Percentiles rank a stretch among this genome's conserved stretches.
phyloP scores from a whole-genome alignment of 2,888 invertebrate genomes.

The Horisme vitalbata region DNA sequence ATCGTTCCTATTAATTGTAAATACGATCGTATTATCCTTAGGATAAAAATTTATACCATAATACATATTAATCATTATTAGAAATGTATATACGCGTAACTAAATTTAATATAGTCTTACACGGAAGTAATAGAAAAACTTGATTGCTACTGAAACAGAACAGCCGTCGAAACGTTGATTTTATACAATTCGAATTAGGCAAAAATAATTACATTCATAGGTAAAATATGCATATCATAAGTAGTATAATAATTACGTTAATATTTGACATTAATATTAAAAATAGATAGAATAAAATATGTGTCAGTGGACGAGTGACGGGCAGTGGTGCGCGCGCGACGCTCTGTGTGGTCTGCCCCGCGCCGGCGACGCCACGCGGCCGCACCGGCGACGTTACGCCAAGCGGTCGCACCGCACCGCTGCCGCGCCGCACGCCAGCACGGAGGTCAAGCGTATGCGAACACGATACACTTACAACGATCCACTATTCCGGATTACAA shows the following conservation, averaged over 20 bases:
- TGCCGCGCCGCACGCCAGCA: slow-evolving; percentile 33
- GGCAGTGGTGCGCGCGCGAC: slow-evolving; percentile 27
- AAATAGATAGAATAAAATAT: slow-evolving; percentile 82
- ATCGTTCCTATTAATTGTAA: slow-evolving; percentile 76
- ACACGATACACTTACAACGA: slow-evolving; percentile 44
- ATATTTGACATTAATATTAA: slow-evolving; percentile 83
- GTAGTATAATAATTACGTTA: slow-evolving; percentile 80
- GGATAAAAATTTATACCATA: slow-evolving; percentile 80
- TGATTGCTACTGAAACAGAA: slow-evolving; percentile 76
- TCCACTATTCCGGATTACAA: slow-evolving; percentile 37
- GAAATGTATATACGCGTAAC: slow-evolving; percentile 80
- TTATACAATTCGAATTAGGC: slow-evolving; percentile 83
- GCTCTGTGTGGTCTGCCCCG: slow-evolving; percentile 14
- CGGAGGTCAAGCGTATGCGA: slow-evolving; percentile 47
- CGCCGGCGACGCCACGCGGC: too few relatives aligned
- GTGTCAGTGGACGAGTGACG: slow-evolving; percentile 78
- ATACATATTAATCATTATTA: slow-evolving; percentile 80
- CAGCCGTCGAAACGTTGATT: slow-evolving; percentile 76
- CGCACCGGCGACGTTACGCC: slow-evolving; percentile 18
- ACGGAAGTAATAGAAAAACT: slow-evolving; percentile 78
- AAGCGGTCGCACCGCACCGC: slow-evolving; percentile 31
- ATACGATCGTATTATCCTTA: slow-evolving; percentile 79
- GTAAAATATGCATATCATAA: slow-evolving; percentile 78
- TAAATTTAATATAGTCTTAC: slow-evolving; percentile 81
- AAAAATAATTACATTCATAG: slow-evolving; percentile 81